Base-by-base conservation (phyloP, 2,113 vertebrate genomes). In the Solea solea region DNA sequence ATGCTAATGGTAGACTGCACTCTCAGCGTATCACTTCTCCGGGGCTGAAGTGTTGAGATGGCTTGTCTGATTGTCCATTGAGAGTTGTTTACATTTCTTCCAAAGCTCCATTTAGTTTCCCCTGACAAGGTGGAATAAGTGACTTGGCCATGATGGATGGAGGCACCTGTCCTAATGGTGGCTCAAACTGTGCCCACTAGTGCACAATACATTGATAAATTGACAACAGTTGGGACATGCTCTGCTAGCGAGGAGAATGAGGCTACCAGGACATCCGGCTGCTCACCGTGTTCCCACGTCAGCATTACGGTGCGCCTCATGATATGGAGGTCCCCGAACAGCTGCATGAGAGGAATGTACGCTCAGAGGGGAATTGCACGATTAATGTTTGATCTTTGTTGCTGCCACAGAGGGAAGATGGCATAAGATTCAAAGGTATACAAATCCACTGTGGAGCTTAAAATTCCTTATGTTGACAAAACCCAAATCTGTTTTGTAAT, bases 141-240 rank as follows among this genome's bases (percentile, higher is more conserved):
- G 97, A 97, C 96, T 96, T 73, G 94, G 94, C 92, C 93, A 96
- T 98, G 97, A 98, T 98, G 95, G 97, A 99, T 99, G 95, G 95
- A 94, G 93, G 95, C 96, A 98, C 97, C 96, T 98, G 97, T 96
- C 94, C 95, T 99, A 97, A 99, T 98, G 96, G 96, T 94, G 95
- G 95, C 95, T 97, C 97, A 97, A 95, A 98, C 97, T 99, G 97
- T 98, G 97, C 97, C 96, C 95, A 98, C 95, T 94, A 97, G 97
- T 95, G 97, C 97, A 97, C 94, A 94, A 92, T 98, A 99, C 97
- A 95, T 96, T 99, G 97, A 99, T 98, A 97, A 99, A 99, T 99
- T 96, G 97, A 98, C 96, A 97, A 96, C 97, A 96, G 96, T 97
- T 96, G 96, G 96, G 96, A 96, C 94, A 95, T 95, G 96, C 95